Conservation (phyloP, 2,113 vertebrate genomes). For the Neolamprologus devosi region DNA sequence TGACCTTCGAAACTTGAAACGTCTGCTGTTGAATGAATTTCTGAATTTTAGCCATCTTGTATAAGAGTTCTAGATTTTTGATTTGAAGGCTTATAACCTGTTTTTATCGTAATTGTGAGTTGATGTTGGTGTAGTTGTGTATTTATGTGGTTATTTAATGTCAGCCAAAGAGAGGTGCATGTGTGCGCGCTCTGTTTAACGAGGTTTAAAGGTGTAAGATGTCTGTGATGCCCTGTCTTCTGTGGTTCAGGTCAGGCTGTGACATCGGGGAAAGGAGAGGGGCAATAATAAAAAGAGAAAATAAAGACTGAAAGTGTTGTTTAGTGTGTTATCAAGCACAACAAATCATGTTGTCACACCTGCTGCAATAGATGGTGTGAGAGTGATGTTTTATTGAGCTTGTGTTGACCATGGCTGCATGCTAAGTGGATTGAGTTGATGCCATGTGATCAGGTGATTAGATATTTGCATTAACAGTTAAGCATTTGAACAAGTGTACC, state of each 20-base stretch:
- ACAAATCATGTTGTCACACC: not conserved
- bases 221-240: not conserved
- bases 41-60: not conserved
- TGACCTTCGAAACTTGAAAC: not conserved
- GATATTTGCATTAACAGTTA: not conserved
- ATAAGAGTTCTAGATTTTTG: not conserved
- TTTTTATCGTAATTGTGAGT: not conserved
- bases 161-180: not conserved
- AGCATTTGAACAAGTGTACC: not conserved
- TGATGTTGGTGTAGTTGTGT: not conserved
- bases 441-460: not conserved
- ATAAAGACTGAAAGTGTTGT: not conserved
- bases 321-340: not conserved
- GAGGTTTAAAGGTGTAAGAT: not conserved
- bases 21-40: not conserved
- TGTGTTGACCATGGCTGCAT: not conserved
- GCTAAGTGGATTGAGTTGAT: not conserved
- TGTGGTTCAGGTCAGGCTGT: not conserved
- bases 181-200: not conserved
- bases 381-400: not conserved
- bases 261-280: not conserved
- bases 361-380: not conserved
- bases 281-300: not conserved
- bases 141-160: slow-evolving; percentile 46
- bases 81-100: not conserved